Evolutionary conservation across 92 coral and sea anemone genomes (phyloP).

Genomic region (Galaxea fascicularis): DNA sequence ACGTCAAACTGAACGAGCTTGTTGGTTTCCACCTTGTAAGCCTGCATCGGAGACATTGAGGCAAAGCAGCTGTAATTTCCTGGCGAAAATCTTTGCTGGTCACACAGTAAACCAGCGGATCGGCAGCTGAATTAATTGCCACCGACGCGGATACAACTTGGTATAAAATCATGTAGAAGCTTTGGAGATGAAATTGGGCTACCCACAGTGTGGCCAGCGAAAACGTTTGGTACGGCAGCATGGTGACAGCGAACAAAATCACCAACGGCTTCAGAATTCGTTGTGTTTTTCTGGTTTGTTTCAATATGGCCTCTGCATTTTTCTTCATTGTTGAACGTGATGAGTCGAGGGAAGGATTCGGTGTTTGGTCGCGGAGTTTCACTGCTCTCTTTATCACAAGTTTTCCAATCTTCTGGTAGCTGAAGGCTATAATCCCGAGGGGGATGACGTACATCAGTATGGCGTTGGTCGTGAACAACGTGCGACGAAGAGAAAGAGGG

Average conservation of each 20-base stretch:
- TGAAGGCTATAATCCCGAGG: constrained; percentile 48
- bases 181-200: not conserved
- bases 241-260: constrained; percentile 62
- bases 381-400: constrained; percentile 30
- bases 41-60: not conserved
- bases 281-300: constrained; percentile 45
- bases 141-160: constrained; percentile 31
- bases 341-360: not conserved
- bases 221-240: constrained; percentile 68
- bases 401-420: constrained; percentile 58
- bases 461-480: not conserved
- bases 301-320: constrained; percentile 33
- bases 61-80: not conserved
- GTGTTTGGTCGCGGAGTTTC: constrained; percentile 1
- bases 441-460: constrained; percentile 58
- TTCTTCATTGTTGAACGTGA: constrained; percentile 23
- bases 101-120: constrained; percentile 65
- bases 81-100: constrained; percentile 59
- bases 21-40: not conserved
- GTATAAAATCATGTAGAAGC: not conserved
- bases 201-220: constrained; percentile 19
- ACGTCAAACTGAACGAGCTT: not conserved
- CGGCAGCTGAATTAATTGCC: constrained; percentile 63
- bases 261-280: constrained; percentile 70
- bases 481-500: not conserved